Evolutionary conservation across 2,888 invertebrate genomes (phyloP).

Genomic region (Chymomyza amoena): DNA sequence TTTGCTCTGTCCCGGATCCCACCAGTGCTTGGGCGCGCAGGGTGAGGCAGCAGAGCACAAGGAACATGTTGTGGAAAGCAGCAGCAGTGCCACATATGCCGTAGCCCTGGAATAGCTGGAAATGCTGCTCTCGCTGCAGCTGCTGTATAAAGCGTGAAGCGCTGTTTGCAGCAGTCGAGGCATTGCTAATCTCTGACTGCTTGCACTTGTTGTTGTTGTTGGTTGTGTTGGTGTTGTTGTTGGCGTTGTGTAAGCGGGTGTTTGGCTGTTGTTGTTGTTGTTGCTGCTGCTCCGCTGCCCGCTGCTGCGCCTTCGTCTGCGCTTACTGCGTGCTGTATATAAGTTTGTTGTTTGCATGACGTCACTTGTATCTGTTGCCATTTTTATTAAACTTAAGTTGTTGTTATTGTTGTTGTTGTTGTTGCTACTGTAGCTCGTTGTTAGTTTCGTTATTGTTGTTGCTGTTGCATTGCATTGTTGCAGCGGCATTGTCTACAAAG

Average conservation of each 20-base stretch:
- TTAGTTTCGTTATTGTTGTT: conserved; percentile 30
- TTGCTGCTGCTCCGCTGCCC: background rate
- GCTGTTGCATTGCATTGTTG: conserved; percentile 25
- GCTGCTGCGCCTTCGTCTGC: background rate
- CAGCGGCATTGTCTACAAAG: conserved; percentile 44
- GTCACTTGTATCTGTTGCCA: conserved; percentile 1
- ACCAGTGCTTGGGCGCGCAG: conserved; percentile 84
- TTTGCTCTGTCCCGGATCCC: conserved; percentile 83
- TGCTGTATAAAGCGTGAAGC: conserved; percentile 16
- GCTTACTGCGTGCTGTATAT: conserved; percentile 19
- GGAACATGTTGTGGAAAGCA: conserved; percentile 75
- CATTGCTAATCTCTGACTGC: background rate
- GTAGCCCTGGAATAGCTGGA: conserved; percentile 22
- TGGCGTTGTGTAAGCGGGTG: conserved; percentile 13
- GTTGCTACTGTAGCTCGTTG: conserved; percentile 36
- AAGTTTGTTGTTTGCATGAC: conserved; percentile 17
- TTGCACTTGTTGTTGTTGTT: conserved; percentile 22
- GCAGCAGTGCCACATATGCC: conserved; percentile 60
- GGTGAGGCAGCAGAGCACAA: conserved; percentile 70
- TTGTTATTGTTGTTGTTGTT: conserved; percentile 22
- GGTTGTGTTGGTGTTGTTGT: conserved; percentile 9
- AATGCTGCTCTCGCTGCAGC: conserved; percentile 11
- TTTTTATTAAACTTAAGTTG: background rate
- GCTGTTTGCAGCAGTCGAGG: conserved; percentile 5
- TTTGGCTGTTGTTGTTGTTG: conserved; percentile 25